Conservation (phyloP, 2,797 vertebrate genomes). For the Psittacula derbiana region DNA sequence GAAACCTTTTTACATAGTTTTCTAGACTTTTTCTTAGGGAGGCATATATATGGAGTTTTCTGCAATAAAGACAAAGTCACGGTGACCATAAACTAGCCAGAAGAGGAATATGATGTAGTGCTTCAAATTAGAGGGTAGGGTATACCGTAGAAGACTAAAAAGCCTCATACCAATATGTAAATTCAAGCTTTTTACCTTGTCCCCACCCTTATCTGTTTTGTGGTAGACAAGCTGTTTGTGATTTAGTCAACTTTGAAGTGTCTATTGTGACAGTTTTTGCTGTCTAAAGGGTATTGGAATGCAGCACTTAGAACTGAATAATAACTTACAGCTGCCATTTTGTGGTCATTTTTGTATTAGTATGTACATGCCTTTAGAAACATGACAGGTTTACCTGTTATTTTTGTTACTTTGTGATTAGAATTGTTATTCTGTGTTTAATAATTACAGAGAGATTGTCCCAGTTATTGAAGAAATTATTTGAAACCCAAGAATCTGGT, state of each 20-base stretch:
- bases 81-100: not conserved
- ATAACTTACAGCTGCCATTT: not conserved
- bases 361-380: not conserved
- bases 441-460: conserved; percentile 89
- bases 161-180: not conserved
- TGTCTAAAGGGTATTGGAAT: not conserved
- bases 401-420: not conserved
- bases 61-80: not conserved
- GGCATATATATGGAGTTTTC: not conserved
- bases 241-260: not conserved
- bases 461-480: conserved; percentile 96
- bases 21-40: not conserved
- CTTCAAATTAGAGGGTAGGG: not conserved
- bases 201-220: not conserved
- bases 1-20: not conserved
- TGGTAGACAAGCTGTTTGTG: not conserved
- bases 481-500: conserved; percentile 98
- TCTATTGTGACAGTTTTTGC: not conserved
- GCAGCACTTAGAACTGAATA: not conserved
- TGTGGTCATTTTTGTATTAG: not conserved
- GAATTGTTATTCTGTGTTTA: conserved; percentile 15
- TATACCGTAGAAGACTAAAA: not conserved
- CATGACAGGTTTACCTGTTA: not conserved
- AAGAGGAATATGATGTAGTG: not conserved
- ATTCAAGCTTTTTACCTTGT: not conserved